Evolutionary conservation across 92 coral and sea anemone genomes (phyloP), one percentile per base, ranked within the genome.

Genomic region (Isaurus tuberculatus): DNA sequence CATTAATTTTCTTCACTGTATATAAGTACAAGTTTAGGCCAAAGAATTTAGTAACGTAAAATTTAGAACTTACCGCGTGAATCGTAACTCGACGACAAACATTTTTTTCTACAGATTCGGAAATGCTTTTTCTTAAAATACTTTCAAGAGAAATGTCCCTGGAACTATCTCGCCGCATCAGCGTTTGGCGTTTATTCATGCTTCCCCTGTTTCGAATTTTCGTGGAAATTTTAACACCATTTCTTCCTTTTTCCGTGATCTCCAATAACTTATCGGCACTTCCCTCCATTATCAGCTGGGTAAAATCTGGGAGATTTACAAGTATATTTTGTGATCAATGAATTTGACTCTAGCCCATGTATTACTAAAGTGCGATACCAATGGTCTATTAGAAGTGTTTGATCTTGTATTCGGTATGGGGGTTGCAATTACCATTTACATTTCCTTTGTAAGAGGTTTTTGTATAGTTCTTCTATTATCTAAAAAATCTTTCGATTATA

Each of bases 31-130:
- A 0, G 17, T 46, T 46, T 46, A 11, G 16, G 53, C 53, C 2
- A 11, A 15, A 46, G 11, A 15, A 22, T 19, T 55, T 17, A 23
- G 0, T 17, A 55, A 22, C 13, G 33, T 26, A 29, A 2, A 81
- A 37, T 36, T 11, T 66, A 40, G 26, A 33, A 20, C 80, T 49
- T 72, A 93, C 97, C 94, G 92, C 89, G 72, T 93, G 97, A 37
- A 93, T 79, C 22, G 89, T 88, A 8, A 80, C 87, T 14, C 90
- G 65, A 3, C 87, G 82, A 37, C 86, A 84, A 53, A 91, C 32
- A 26, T 93, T 93, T n/a, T 86, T 89, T 49, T 92, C 97, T 37
- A 91, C 88, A 11, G 97, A 90, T 65, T 92, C 97, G 0, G 94
- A 88, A 43, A 92, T 92, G 57, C 97, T 92, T 82, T 90, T 65